Conservation (phyloP, 53 echinoderm and acorn worm species). For the Hippasteria phrygiana region DNA sequence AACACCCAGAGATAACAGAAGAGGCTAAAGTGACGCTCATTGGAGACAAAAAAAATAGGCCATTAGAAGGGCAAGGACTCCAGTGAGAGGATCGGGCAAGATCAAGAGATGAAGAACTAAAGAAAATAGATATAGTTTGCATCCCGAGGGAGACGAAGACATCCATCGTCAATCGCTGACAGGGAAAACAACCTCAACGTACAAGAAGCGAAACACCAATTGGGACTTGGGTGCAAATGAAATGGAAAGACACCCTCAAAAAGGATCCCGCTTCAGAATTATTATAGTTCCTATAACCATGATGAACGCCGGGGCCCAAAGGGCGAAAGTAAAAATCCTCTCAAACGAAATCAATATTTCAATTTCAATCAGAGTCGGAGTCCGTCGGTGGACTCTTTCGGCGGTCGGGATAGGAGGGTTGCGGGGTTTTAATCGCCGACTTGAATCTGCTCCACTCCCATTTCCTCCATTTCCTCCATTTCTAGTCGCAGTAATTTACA, state of each 20-base stretch:
- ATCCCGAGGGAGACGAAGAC: background rate
- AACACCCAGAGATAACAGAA: too few species aligned
- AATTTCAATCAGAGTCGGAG: conserved; percentile 19
- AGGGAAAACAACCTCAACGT: background rate
- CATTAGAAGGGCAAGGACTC: background rate
- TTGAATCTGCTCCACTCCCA: background rate
- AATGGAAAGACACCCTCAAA: background rate
- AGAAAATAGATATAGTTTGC: background rate
- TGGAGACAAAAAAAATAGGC: too few species aligned
- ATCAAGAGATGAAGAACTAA: background rate
- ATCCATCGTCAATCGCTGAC: background rate
- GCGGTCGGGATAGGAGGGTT: background rate
- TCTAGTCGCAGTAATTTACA: background rate
- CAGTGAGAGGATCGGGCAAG: background rate
- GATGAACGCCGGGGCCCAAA: background rate
- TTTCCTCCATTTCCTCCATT: too few species aligned
- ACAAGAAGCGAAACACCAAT: background rate
- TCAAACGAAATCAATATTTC: conserved; percentile 20
- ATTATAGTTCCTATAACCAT: background rate
- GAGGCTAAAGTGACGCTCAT: too few species aligned
- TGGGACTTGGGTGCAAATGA: background rate
- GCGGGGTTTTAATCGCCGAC: background rate
- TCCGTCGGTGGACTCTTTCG: background rate
- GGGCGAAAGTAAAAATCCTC: background rate
- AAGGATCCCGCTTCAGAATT: background rate